Conservation (phyloP, 2,888 invertebrate species). For the Leptinotarsa peninsularis region DNA sequence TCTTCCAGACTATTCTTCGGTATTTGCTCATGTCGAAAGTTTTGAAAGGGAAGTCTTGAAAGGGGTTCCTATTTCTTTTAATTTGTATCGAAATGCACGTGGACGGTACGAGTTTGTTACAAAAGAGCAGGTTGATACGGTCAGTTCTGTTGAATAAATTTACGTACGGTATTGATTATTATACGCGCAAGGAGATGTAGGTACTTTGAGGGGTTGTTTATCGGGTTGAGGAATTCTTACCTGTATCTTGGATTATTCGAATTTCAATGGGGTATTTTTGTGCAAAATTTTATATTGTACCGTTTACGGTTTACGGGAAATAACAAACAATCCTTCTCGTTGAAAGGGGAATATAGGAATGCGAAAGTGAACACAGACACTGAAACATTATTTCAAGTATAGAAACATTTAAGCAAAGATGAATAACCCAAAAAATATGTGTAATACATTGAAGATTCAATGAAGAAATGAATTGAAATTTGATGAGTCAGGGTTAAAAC, state of each 20-base stretch:
- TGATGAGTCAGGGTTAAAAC: too few species aligned
- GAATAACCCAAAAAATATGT: too few species aligned
- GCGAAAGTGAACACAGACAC: not conserved
- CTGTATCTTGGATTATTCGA: slow-evolving; percentile 33
- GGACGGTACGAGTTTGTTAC: slow-evolving; percentile 27
- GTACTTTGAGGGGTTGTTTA: slow-evolving; percentile 36
- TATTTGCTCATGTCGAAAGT: slow-evolving; percentile 35
- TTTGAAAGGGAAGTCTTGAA: slow-evolving; percentile 34
- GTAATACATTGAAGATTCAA: too few species aligned
- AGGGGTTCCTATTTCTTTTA: slow-evolving; percentile 38
- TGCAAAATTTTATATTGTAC: slow-evolving; percentile 41
- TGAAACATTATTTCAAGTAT: too few species aligned
- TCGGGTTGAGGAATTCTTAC: slow-evolving; percentile 44
- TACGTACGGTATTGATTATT: slow-evolving; percentile 29
- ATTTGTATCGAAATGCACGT: slow-evolving; percentile 44
- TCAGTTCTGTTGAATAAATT: slow-evolving; percentile 46
- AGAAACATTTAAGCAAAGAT: too few species aligned
- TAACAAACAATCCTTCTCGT: slow-evolving; percentile 40
- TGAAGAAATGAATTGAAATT: too few species aligned
- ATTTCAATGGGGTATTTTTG: slow-evolving; percentile 36
- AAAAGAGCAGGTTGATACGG: slow-evolving; percentile 48
- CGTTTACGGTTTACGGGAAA: slow-evolving; percentile 33
- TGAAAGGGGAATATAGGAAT: not conserved
- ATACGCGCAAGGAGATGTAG: slow-evolving; percentile 3
- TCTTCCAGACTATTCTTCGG: slow-evolving; percentile 40